Evolutionary conservation across 2,797 vertebrate species (phyloP), one percentile per base, ranked within the genome.

Genomic region (Acanthopagrus latus): DNA sequence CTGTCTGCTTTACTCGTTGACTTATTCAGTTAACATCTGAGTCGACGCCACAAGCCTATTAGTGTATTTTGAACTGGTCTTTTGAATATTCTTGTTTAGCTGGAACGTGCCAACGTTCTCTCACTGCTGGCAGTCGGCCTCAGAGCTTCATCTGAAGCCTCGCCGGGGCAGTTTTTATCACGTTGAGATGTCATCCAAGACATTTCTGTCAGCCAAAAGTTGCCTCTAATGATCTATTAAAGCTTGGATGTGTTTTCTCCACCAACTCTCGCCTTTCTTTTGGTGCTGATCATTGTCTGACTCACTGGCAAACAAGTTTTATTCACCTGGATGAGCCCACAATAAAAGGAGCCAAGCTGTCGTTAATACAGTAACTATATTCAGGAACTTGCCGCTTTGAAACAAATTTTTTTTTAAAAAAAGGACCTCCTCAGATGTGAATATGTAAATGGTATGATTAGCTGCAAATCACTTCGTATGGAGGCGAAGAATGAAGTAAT

Each of bases 221-320:
- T 69, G 41, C 64, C 73, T 91, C 80, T 78, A 85, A 87, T 88
- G 84, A 89, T 79, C 81, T 54, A 84, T 86, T 86, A 82, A 68
- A 58, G 72, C 70, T 78, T 73, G 43, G 63, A 76, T 68, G 54
- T 41, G 76, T 78, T 65, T 65, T 67, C 80, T 72, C 38, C 44
- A 62, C 64, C 76, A 60, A 46, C 27, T 60, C 70, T 56, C 38
- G 13, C 25, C 56, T 84, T 82, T 81, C 66, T 81, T 64, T 70
- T 56, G 23, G 20, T 54, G 63, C 38, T 55, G 33, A 52, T 79
- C 27, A 29, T 55, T 17, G 8, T 74, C 66, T 71, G 52, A 76
- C 20, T 78, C 60, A n/a, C 29, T 58, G n/a, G 46, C 13, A 52
- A 63, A 70, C 16, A 62, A 52, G 23, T 73, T 66, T 41, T 72